These are phyloP conservation scores for Dysdera silvatica DNA, from an alignment of 1,140 invertebrate species.

Conservation along the genomic window DNA sequence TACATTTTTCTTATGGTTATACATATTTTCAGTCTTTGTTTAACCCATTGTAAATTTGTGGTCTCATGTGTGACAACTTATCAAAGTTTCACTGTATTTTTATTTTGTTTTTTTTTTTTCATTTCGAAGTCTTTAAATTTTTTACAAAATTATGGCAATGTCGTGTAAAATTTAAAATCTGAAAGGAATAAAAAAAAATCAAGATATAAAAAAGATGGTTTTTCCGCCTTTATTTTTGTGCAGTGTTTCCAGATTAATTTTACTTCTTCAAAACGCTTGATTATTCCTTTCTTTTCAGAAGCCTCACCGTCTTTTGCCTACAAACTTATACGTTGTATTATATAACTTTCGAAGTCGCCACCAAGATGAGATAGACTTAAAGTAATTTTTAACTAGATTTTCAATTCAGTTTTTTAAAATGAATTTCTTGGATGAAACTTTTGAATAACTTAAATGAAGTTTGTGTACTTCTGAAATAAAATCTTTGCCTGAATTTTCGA, in stretches of 20 bases:
- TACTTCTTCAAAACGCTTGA: neutral
- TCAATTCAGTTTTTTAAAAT: neutral
- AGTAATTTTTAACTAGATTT: conserved; percentile 49
- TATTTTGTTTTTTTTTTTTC: no score
- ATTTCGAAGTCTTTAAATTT: no score
- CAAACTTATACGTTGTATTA: conserved; percentile 85
- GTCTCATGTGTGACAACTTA: no score
- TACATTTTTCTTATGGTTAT: no score
- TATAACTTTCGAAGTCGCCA: conserved; percentile 92
- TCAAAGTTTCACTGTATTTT: no score
- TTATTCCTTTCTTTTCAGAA: conserved; percentile 52
- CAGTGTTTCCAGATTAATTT: neutral
- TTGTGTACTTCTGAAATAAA: neutral
- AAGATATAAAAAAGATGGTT: no score
- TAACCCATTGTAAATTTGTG: no score
- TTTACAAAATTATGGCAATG: no score
- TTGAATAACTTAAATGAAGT: neutral
- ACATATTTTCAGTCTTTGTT: no score
- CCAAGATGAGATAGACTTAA: conserved; percentile 85
- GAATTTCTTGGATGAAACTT: neutral
- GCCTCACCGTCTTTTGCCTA: conserved; percentile 72
- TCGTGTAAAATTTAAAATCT: no score
- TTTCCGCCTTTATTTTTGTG: neutral
- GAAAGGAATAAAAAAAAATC: no score
- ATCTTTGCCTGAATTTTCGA: neutral